phyloP scores from a whole-genome alignment of 2,888 invertebrate genomes.

The Ceratothoa steindachneri region DNA sequence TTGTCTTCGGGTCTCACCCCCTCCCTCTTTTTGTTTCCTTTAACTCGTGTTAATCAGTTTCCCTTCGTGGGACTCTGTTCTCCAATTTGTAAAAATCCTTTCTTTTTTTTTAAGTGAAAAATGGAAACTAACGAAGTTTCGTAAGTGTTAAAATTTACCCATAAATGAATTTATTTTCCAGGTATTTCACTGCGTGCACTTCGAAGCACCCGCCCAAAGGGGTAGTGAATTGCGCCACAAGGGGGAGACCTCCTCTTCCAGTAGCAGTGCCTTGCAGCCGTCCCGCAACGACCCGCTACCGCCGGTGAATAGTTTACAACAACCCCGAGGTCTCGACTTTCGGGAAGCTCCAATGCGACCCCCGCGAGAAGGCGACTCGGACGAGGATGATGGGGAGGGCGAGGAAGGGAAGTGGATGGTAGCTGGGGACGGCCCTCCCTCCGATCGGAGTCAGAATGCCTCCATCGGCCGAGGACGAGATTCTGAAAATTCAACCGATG shows the following conservation, averaged over 20 bases:
- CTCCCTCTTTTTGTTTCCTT: too few species aligned
- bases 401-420: not conserved
- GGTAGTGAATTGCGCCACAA: not conserved
- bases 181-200: slow-evolving; percentile 97
- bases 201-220: slow-evolving; percentile 78
- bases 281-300: not conserved
- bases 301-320: not conserved
- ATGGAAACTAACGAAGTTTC: too few species aligned
- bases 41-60: too few species aligned
- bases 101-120: too few species aligned
- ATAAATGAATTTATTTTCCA: slow-evolving; percentile 55
- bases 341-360: not conserved
- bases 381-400: not conserved
- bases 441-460: not conserved
- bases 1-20: too few species aligned
- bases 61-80: too few species aligned
- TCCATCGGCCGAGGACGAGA: not conserved
- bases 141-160: too few species aligned
- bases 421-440: not conserved
- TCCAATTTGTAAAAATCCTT: too few species aligned
- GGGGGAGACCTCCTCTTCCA: not conserved
- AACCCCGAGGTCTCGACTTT: not conserved
- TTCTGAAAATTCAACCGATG: not conserved
- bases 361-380: not conserved
- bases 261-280: not conserved